phyloP scores from a whole-genome alignment of 2,797 vertebrate species.

The Cyprinodon diabolis region DNA sequence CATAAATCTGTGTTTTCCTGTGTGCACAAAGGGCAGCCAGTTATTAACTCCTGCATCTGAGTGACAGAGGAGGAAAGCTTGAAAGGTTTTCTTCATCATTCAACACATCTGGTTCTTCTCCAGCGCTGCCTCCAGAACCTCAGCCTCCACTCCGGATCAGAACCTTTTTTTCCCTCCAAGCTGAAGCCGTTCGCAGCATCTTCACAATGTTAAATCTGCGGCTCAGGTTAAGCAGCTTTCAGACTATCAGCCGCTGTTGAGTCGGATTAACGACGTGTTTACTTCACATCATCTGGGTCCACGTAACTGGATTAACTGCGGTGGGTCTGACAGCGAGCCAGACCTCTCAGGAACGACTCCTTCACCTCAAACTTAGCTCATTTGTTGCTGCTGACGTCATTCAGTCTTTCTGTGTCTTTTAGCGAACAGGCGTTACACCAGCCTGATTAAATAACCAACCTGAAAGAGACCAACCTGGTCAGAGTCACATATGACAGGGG shows the following conservation, averaged over 20 bases:
- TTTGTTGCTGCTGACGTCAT: background rate
- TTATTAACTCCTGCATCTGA: background rate
- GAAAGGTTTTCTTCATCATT: background rate
- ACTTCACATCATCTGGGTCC: background rate
- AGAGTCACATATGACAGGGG: too few species aligned
- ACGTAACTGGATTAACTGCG: background rate
- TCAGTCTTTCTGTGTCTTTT: background rate
- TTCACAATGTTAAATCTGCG: background rate
- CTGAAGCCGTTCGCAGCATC: background rate
- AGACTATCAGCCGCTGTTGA: too few species aligned
- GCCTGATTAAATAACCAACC: background rate
- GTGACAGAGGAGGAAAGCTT: background rate
- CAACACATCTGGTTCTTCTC: background rate
- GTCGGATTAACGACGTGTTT: background rate
- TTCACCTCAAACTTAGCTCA: background rate
- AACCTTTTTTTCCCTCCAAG: background rate
- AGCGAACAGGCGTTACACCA: too few species aligned
- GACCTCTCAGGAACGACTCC: background rate
- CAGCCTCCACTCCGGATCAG: background rate
- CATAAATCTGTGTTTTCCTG: slow-evolving; percentile 1
- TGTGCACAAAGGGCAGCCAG: background rate
- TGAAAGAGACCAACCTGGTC: too few species aligned
- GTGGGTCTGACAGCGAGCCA: background rate
- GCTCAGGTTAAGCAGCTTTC: background rate
- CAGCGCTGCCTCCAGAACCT: background rate